These are phyloP conservation scores for Yponomeuta cagnagella DNA, from an alignment of 2,888 invertebrate genomes.

Conservation along the genomic window DNA sequence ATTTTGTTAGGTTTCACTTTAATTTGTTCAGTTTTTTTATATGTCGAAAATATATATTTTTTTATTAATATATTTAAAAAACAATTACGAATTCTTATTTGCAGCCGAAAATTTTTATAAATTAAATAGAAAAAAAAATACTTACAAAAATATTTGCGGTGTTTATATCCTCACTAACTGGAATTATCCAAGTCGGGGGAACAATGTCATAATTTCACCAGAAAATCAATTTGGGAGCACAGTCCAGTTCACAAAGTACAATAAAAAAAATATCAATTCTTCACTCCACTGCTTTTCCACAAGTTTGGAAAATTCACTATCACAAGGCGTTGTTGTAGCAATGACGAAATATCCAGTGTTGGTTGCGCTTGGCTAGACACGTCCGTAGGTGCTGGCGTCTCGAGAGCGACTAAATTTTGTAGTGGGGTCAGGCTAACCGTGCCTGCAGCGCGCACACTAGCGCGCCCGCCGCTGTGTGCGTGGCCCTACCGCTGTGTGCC, in stretches of 20 bases:
- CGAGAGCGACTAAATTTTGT: constrained; percentile 68
- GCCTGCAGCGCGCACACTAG: constrained; percentile 53
- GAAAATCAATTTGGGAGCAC: constrained; percentile 34
- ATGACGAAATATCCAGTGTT: constrained; percentile 70
- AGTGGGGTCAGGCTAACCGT: constrained; percentile 68
- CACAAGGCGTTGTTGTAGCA: constrained; percentile 53
- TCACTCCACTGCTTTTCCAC: constrained; percentile 46
- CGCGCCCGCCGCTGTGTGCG: constrained; percentile 33
- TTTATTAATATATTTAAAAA: not conserved
- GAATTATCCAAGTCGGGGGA: constrained; percentile 71
- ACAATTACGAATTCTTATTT: no score
- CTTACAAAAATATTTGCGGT: constrained; percentile 75
- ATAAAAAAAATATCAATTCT: constrained; percentile 47
- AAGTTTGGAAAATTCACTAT: constrained; percentile 50
- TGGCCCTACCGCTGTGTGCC: constrained; percentile 40
- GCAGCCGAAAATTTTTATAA: constrained; percentile 3
- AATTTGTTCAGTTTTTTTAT: no score
- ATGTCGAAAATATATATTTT: not conserved
- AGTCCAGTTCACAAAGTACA: constrained; percentile 47
- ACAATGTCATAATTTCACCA: constrained; percentile 64
- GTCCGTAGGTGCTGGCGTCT: constrained; percentile 52
- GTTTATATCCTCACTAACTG: constrained; percentile 57
- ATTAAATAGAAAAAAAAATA: constrained; percentile 34
- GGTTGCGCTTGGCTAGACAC: constrained; percentile 48
- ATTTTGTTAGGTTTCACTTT: no score